These are phyloP conservation scores for Zoanthus gigantus DNA, from an alignment of 92 coral and sea anemone species.

Conservation along the genomic window DNA sequence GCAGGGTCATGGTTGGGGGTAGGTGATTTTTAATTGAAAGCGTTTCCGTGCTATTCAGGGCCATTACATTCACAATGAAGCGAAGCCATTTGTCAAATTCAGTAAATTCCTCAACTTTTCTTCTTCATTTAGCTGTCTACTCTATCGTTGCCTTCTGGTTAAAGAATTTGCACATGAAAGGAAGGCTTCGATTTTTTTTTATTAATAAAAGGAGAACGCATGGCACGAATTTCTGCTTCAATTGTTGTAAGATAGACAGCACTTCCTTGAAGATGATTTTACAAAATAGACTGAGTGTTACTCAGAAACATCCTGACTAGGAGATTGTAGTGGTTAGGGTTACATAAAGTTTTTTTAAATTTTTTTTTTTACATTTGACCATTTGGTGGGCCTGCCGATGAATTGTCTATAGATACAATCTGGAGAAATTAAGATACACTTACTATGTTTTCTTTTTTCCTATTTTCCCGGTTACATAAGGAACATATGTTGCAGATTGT, in stretches of 20 bases:
- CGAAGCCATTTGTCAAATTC: constrained; percentile 44
- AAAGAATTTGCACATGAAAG: not conserved
- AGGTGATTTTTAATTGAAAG: constrained; percentile 42
- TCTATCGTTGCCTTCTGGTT: not conserved
- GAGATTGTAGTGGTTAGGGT: no score
- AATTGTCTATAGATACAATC: not conserved
- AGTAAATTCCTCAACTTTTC: constrained; percentile 31
- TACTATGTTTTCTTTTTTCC: not conserved
- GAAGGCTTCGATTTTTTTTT: not conserved
- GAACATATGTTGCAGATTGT: constrained; percentile 10
- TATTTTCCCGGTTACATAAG: not conserved
- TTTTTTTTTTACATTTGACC: not conserved
- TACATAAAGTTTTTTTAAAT: not conserved
- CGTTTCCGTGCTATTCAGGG: constrained; percentile 45
- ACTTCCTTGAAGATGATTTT: constrained; percentile 5
- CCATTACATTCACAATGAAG: constrained; percentile 49
- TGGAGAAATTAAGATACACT: not conserved
- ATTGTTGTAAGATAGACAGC: constrained; percentile 1
- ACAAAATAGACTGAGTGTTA: not conserved
- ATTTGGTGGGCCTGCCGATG: not conserved
- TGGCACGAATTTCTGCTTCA: not conserved
- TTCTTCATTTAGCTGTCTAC: not conserved
- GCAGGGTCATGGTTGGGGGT: constrained; percentile 81
- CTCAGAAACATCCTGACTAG: not conserved
- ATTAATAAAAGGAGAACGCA: not conserved